Evolutionary conservation across 2,888 invertebrate species (phyloP), one percentile per base, ranked within the genome.

Genomic region (Pilophorus perplexus): DNA sequence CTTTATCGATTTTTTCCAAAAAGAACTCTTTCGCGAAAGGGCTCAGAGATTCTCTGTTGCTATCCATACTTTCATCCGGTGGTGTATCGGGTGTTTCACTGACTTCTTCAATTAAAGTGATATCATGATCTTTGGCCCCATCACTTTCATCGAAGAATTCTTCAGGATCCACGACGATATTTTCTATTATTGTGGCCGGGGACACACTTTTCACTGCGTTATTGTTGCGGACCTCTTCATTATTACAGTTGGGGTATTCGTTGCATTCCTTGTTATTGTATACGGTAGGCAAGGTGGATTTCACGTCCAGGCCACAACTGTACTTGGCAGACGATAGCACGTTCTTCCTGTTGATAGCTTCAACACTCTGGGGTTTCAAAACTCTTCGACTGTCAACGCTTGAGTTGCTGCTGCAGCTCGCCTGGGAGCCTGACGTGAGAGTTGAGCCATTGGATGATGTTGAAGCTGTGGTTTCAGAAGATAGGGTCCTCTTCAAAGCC

Each of bases 301-400:
- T 87, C 65, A 85, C 80, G 76, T 89, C 88, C 72, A 85, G 83
- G 5, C 90, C 92, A 76, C 89, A 90, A 74, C 91, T 84, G 75
- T 89, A 89, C 77, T 89, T 88, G 0, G 92, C 90, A 52, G 90
- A 91, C 20, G 91, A 89, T 59, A 93, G 79, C 71, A 93, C 91
- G 76, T 91, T 92, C 77, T 90, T 88, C 60, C 92, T 83, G 76
- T 91, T 92, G 70, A 90, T 86, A 1, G 89, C 89, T 76, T 90
- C 90, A 42, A 89, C 87, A 74, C 88, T 90, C 72, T 86, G 85
- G 1, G 86, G 83, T 77, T 90, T 92, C 59, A 90, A 80, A 72
- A 90, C 83, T 72, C 89, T 82, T 59, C 74, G 83, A 72, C 83
- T 81, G 74, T 83, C 83, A 75, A 84, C 84, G 75, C 84, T 84